Percentiles rank a stretch among this genome's conserved stretches.
These are phyloP conservation scores for Nematolebias whitei DNA, from an alignment of 2,113 vertebrate genomes.

Conservation along the genomic window DNA sequence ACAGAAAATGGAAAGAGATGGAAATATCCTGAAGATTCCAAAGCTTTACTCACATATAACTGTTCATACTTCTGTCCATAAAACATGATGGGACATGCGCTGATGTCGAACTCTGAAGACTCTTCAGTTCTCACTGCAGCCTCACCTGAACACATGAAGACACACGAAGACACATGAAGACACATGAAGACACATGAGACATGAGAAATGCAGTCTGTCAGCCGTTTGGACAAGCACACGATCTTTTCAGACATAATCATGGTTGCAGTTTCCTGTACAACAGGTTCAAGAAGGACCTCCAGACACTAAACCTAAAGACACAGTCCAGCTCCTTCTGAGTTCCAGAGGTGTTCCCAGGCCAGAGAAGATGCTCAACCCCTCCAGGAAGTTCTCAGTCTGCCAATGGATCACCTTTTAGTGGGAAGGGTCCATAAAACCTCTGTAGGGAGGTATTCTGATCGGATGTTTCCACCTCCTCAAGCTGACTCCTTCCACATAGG, in stretches of 20 bases:
- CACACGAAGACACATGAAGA: constrained; percentile 1
- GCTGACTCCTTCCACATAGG: too few species aligned
- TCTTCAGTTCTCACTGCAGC: background rate
- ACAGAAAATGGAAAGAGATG: background rate
- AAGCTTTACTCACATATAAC: constrained; percentile 16
- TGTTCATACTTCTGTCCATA: constrained; percentile 10
- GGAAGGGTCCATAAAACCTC: too few species aligned
- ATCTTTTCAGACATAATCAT: background rate
- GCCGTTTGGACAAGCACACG: background rate
- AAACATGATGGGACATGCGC: constrained; percentile 17
- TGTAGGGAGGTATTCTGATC: too few species aligned
- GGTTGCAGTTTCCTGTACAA: too few species aligned
- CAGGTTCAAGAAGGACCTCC: too few species aligned
- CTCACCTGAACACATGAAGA: constrained; percentile 10
- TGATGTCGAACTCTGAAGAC: constrained; percentile 12
- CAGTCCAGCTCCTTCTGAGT: too few species aligned
- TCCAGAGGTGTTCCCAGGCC: too few species aligned
- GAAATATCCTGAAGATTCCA: background rate
- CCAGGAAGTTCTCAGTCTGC: too few species aligned
- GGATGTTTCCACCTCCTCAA: too few species aligned
- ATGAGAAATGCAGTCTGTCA: background rate
- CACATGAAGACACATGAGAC: background rate
- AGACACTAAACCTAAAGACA: too few species aligned
- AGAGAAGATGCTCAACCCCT: too few species aligned
- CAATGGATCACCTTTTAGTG: too few species aligned